phyloP scores from a whole-genome alignment of 1,140 invertebrate species.

The Eciton burchellii region DNA sequence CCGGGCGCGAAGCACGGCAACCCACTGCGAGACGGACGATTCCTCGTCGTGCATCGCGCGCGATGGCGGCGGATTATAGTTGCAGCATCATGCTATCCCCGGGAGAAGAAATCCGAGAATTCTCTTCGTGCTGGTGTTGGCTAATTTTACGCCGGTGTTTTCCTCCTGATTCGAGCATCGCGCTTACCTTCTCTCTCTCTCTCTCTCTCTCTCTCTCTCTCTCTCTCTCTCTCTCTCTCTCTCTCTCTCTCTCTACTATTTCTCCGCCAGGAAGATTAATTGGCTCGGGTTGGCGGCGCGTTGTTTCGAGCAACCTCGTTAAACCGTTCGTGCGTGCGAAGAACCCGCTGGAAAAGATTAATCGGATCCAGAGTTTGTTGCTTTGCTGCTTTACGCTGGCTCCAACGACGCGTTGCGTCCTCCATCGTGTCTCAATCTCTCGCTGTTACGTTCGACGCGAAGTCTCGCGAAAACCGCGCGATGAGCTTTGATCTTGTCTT shows the following conservation, averaged over 20 bases:
- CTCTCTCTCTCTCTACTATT: neutral
- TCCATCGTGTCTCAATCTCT: neutral
- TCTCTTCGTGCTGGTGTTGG: slow-evolving; percentile 66
- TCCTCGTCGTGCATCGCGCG: slow-evolving; percentile 41
- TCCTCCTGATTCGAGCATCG: slow-evolving; percentile 67
- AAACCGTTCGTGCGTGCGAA: slow-evolving; percentile 53
- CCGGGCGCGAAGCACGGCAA: slow-evolving; percentile 48
- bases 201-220: slow-evolving; percentile 1
- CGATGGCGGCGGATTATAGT: slow-evolving; percentile 62
- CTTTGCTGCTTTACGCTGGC: slow-evolving; percentile 27
- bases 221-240: neutral
- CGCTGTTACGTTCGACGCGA: slow-evolving; percentile 62
- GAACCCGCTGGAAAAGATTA: slow-evolving; percentile 61
- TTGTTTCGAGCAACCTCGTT: slow-evolving; percentile 62
- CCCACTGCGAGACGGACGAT: slow-evolving; percentile 47
- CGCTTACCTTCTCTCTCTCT: neutral
- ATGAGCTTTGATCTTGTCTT: no score
- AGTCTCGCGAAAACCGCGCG: slow-evolving; percentile 37
- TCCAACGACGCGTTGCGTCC: neutral
- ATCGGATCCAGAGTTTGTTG: slow-evolving; percentile 57
- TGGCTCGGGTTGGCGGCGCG: slow-evolving; percentile 57
- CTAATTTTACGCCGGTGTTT: slow-evolving; percentile 76
- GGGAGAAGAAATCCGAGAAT: slow-evolving; percentile 38
- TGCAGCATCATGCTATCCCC: slow-evolving; percentile 75
- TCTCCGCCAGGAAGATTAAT: slow-evolving; percentile 75